Conservation (phyloP, 2,797 vertebrate species). For the Pangasius krempfi region DNA sequence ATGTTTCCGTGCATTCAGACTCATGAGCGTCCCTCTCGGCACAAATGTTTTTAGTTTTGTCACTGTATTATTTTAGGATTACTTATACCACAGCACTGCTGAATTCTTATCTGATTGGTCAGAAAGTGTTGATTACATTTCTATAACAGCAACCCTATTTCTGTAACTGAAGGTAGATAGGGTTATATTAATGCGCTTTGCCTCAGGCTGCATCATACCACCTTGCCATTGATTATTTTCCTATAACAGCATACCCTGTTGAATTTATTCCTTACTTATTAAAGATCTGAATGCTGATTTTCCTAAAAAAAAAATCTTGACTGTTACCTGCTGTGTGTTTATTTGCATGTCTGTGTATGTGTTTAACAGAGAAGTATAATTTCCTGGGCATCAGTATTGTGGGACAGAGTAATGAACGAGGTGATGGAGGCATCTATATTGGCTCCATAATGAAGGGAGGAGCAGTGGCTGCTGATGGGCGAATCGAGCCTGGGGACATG, state of each 20-base stretch:
- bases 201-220: neutral
- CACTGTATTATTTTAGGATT: neutral
- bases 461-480: slow-evolving; percentile 87
- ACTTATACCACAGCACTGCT: neutral
- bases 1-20: neutral
- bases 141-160: neutral
- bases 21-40: neutral
- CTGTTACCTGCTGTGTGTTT: neutral
- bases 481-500: slow-evolving; percentile 83
- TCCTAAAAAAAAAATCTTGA: neutral
- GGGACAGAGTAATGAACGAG: slow-evolving; percentile 92
- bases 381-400: slow-evolving; percentile 71
- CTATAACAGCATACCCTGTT: neutral
- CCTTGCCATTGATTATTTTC: neutral
- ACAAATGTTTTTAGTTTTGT: neutral
- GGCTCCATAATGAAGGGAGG: slow-evolving; percentile 89
- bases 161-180: neutral
- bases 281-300: neutral
- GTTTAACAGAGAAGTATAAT: slow-evolving; percentile 81
- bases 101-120: neutral
- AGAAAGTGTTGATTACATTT: neutral
- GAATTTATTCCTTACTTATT: neutral
- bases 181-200: neutral
- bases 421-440: slow-evolving; percentile 91
- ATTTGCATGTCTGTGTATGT: slow-evolving; percentile 3